A percentile compares a stretch with the other conserved stretches of the same genome.
These are phyloP conservation scores for Camptogramma bilineatum DNA, from an alignment of 2,888 invertebrate genomes.

Conservation along the genomic window DNA sequence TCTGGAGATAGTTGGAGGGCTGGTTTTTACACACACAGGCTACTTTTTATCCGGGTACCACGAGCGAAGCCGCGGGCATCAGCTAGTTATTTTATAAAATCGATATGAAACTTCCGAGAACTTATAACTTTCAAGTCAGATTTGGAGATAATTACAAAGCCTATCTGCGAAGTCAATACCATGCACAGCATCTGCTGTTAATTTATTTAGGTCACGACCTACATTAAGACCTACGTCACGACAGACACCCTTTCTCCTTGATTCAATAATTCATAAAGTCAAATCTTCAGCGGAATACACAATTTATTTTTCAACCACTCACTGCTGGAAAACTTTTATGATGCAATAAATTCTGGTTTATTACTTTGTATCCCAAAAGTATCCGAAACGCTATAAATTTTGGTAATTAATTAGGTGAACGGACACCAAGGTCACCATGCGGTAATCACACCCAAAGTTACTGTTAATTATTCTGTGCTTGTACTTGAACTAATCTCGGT, in stretches of 20 bases:
- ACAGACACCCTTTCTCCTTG: constrained; percentile 21
- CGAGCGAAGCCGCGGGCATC: no score
- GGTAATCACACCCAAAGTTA: constrained; percentile 52
- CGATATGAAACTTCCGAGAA: neutral
- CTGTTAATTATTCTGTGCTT: neutral
- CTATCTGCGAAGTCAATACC: constrained; percentile 2
- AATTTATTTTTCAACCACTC: constrained; percentile 23
- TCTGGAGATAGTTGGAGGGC: no score
- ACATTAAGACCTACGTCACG: constrained; percentile 34
- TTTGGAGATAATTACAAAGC: constrained; percentile 1
- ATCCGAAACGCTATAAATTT: constrained; percentile 24
- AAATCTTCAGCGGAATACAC: constrained; percentile 17
- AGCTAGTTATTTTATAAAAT: no score
- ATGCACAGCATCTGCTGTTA: constrained; percentile 27
- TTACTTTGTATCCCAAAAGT: constrained; percentile 30
- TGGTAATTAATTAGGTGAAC: constrained; percentile 46
- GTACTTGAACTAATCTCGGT: constrained; percentile 12
- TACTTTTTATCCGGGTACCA: no score
- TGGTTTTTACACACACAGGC: no score
- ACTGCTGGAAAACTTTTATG: constrained; percentile 24
- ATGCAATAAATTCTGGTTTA: constrained; percentile 33
- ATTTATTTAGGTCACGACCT: constrained; percentile 46
- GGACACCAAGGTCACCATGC: constrained; percentile 53
- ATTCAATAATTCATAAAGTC: constrained; percentile 29
- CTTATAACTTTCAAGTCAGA: neutral